These are phyloP conservation scores for Capitulum mitella DNA, from an alignment of 2,888 invertebrate genomes.

Conservation along the genomic window DNA sequence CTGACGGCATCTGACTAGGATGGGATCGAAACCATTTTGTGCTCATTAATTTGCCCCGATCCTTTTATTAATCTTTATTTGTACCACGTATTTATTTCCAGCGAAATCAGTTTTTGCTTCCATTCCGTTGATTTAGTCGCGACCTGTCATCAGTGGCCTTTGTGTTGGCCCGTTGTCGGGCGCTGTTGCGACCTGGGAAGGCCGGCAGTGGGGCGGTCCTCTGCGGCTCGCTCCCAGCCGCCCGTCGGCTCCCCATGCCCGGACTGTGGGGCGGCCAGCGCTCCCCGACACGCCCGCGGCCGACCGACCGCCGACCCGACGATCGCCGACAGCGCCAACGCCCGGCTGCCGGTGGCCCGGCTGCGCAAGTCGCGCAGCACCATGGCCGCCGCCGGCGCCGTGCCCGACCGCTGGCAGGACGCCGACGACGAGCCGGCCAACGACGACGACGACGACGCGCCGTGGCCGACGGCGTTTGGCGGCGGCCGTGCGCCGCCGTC, in stretches of 20 bases:
- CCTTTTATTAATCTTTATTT: too few relatives aligned
- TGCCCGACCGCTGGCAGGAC: slow-evolving; percentile 1
- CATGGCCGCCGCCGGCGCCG: background rate
- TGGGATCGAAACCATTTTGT: too few relatives aligned
- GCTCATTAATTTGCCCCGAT: too few relatives aligned
- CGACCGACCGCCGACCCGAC: background rate
- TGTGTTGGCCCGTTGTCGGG: too few relatives aligned
- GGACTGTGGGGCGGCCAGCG: background rate
- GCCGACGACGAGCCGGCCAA: background rate
- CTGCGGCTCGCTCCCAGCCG: too few relatives aligned
- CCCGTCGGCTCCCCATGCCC: background rate
- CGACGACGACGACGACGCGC: background rate
- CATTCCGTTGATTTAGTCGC: too few relatives aligned
- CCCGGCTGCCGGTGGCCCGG: background rate
- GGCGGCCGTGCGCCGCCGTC: background rate
- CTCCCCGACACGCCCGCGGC: background rate
- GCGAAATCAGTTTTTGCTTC: too few relatives aligned
- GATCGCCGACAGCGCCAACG: slow-evolving; percentile 5
- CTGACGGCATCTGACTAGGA: too few relatives aligned
- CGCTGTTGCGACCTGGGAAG: too few relatives aligned
- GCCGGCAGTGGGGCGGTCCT: too few relatives aligned
- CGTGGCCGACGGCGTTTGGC: background rate
- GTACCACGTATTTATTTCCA: too few relatives aligned
- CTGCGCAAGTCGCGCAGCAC: background rate
- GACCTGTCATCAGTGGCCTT: too few relatives aligned